Base-by-base conservation (phyloP, 2,113 vertebrate species). In the Fulica atra region DNA sequence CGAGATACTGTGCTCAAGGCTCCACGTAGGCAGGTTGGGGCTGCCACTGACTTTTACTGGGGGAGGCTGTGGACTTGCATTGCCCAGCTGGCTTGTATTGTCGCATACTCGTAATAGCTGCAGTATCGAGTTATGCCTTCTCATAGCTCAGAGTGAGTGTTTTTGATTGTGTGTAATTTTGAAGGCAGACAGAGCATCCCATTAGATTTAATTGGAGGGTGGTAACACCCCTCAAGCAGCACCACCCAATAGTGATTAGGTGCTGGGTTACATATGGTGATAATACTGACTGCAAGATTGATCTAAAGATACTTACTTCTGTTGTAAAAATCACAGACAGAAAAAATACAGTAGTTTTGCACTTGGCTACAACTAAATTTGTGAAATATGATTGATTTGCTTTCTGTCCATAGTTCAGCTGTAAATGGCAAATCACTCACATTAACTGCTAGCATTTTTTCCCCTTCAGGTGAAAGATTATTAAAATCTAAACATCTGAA, bases 401-500 rank as follows among this genome's bases (percentile, higher is more conserved):
- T 80, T 60, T 74, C 77, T 84, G 17, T 77, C 64, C 10, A 0
- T 12, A 57, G 53, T 65, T 53, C 46, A 65, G 57, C 50, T 85
- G 40, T 68, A 92, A 69, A 69, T 85, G 70, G 50, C 21, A 48
- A 76, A 65, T 89, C 68, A 42, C 24, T 82, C 65, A 28, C 21
- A 16, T 84, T 72, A 85, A 63, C 11, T 38, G 21, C 50, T 54
- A n/a, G n/a, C 36, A 13, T 60, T 88, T 89, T 73, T 31, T 9
- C n/a, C 19, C 35, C 70, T 57, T 13, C 6, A 36, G 31, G 13
- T 85, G 73, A 79, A 81, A 87, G 16, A 44, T 95, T 95, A 74
- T 94, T 97, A 94, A 93, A 95, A 78, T 59, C 64, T 92, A 91
- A 92, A 76, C 26, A 50, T 50, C 29, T 80, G 57, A 95, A 89